Evolutionary conservation across 2,888 invertebrate species (phyloP).

Genomic region (Drosophila mercatorum): DNA sequence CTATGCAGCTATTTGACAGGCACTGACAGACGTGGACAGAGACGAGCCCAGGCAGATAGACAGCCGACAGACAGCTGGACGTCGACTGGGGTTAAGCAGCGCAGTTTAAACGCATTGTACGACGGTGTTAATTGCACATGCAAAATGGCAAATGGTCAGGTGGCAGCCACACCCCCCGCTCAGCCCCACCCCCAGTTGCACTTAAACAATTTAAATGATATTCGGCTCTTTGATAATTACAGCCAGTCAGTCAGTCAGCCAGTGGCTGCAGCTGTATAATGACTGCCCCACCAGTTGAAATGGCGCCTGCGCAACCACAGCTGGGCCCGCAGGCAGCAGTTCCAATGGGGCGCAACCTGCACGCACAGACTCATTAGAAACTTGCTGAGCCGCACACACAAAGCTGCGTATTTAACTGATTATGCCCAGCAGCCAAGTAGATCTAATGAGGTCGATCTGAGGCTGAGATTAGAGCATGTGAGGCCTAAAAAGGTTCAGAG

Average conservation of each 20-base stretch:
- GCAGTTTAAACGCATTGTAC: conserved; percentile 37
- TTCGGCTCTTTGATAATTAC: conserved; percentile 53
- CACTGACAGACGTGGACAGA: conserved; percentile 48
- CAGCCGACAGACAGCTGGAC: conserved; percentile 55
- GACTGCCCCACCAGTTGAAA: conserved; percentile 24
- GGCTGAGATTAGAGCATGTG: neutral
- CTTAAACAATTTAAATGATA: conserved; percentile 23
- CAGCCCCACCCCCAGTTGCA: neutral
- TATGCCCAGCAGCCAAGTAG: conserved; percentile 13
- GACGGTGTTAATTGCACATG: conserved; percentile 56
- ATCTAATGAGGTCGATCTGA: conserved; percentile 24
- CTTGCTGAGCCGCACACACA: conserved; percentile 15
- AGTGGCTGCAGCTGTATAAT: conserved; percentile 37
- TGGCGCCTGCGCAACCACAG: conserved; percentile 25
- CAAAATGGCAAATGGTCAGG: conserved; percentile 67
- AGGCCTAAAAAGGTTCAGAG: neutral
- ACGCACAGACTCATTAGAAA: conserved; percentile 35
- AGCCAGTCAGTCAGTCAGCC: conserved; percentile 26
- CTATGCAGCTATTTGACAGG: conserved; percentile 44
- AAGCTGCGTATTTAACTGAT: conserved; percentile 29
- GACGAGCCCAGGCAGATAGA: conserved; percentile 26
- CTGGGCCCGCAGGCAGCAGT: neutral
- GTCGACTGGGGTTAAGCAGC: conserved; percentile 45
- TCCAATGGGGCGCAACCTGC: conserved; percentile 19
- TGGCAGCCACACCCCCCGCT: conserved; percentile 6